Evolutionary conservation across 2,797 vertebrate species (phyloP), one percentile per base, ranked within the genome.

Genomic region (Podargus strigoides): DNA sequence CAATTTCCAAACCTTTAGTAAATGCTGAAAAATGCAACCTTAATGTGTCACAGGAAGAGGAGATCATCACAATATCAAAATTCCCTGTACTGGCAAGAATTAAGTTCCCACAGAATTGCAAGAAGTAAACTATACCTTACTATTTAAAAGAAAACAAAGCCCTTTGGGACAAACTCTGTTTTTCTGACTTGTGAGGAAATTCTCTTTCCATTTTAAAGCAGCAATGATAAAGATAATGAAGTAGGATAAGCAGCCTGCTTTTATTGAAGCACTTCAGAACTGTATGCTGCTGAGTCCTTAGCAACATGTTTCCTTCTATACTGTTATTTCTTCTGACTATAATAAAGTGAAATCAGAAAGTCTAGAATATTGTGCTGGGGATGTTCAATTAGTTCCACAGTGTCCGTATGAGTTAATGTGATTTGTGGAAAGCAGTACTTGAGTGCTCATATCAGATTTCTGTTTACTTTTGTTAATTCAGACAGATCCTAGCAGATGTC

Each of bases 331-430:
- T 91, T 87, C 75, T 77, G 75, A 77, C 87, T 95, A 7, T 83
- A 89, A 93, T 85, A 64, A 95, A 90, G 78, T 83, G 42, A 80
- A 94, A 93, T 94, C 68, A 92, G 60, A 72, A 72, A 92, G 64
- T 42, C 36, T 89, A 64, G 62, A 26, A 17, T 74, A 9, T 52
- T 78, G 69, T 87, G 50, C 37, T 47, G 14, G 58, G 60, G 79
- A n/a, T 85, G 42, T 81, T 94, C 90, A 80, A 36, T 92, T 49
- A 87, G 89, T 36, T 93, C 56, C 72, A 49, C 41, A 17, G 92
- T 74, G 90, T 95, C 92, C 82, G 0, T 34, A 86, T 50, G 66
- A 92, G 86, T 83, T 87, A 83, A 87, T 80, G 81, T 1, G 2
- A 1, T 89, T 59, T 9, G 92, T 87, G 49, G 72, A 73, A 84